phyloP scores from a whole-genome alignment of 2,888 invertebrate genomes.

The Rhyacophila evoluta region DNA sequence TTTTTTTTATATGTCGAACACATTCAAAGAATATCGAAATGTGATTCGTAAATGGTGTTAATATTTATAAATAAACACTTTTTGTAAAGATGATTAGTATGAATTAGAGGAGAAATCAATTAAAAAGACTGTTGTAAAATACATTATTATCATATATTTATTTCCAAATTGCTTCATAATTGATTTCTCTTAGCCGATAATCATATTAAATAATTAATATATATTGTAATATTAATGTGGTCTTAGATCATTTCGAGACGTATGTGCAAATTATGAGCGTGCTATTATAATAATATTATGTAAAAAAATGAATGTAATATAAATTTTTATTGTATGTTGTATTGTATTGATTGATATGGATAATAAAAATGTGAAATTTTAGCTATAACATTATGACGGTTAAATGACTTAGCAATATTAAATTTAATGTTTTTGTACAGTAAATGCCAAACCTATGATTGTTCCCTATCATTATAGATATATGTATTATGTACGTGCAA shows the following conservation, averaged over 20 bases:
- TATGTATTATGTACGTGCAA: neutral
- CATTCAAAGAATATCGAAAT: no score
- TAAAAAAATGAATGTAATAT: neutral
- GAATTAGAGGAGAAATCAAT: constrained; percentile 18
- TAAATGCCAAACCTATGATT: constrained; percentile 17
- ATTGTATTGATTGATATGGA: no score
- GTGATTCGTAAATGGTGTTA: no score
- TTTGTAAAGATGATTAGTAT: constrained; percentile 15
- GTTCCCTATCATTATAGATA: neutral
- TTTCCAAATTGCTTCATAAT: constrained; percentile 1
- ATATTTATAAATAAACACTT: neutral
- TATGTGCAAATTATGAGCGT: constrained; percentile 23
- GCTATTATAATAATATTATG: neutral
- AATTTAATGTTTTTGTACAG: constrained; percentile 44
- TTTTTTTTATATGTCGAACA: no score
- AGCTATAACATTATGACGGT: constrained; percentile 47
- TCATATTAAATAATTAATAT: no score
- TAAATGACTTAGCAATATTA: constrained; percentile 52
- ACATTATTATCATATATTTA: constrained; percentile 17
- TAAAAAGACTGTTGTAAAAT: constrained; percentile 15
- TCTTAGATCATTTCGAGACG: neutral
- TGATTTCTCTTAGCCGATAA: constrained; percentile 15
- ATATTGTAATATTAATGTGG: neutral
- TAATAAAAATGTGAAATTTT: constrained; percentile 22
- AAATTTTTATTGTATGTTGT: no score